These are phyloP conservation scores for Enteromius treurensis DNA, from an alignment of 2,797 vertebrate species.

Conservation along the genomic window DNA sequence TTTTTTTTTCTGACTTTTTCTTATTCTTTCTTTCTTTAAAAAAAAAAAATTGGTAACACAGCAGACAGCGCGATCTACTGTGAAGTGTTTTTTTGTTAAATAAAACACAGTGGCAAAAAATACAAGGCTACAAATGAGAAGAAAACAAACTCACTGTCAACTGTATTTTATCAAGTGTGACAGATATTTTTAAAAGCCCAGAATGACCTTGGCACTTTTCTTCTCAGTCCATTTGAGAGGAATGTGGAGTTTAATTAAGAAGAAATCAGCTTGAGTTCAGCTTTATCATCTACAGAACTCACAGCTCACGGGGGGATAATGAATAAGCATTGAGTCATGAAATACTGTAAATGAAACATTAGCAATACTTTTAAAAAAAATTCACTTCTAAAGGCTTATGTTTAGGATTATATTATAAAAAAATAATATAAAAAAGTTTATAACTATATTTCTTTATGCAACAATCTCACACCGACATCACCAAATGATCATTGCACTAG, in stretches of 20 bases:
- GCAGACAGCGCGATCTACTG: constrained; percentile 2
- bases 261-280: neutral
- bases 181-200: constrained; percentile 31
- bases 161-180: constrained; percentile 28
- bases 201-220: constrained; percentile 10
- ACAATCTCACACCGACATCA: neutral
- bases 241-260: constrained; percentile 14
- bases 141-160: constrained; percentile 41
- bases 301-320: neutral
- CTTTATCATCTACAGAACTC: neutral
- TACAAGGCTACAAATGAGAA: constrained; percentile 12
- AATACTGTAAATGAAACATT: too few relatives aligned
- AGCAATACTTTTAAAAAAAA: too few relatives aligned
- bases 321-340: constrained; percentile 30
- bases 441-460: neutral
- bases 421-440: too few relatives aligned
- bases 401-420: too few relatives aligned
- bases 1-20: neutral
- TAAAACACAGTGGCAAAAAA: constrained; percentile 35
- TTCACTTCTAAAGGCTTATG: too few relatives aligned
- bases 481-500: neutral
- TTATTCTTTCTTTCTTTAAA: neutral
- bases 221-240: neutral
- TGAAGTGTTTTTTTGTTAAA: constrained; percentile 35
- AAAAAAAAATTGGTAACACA: constrained; percentile 9